phyloP scores from a whole-genome alignment of 2,888 invertebrate species.

The Colletes collaris region DNA sequence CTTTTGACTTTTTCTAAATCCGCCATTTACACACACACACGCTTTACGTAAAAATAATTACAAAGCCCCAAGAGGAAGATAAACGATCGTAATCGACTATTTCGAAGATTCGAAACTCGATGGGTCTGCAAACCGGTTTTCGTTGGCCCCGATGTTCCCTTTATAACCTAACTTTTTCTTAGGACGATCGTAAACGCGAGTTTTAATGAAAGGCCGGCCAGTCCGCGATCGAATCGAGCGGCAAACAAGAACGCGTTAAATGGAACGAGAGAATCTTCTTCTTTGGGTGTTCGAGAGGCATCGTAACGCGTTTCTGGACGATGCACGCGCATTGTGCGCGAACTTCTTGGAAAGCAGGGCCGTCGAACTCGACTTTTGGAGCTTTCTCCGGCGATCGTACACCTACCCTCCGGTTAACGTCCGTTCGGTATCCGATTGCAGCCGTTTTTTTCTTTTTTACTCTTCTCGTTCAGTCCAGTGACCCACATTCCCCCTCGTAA shows the following conservation, averaged over 20 bases:
- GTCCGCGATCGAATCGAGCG: neutral
- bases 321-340: neutral
- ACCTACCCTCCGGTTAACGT: slow-evolving; percentile 62
- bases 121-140: slow-evolving; percentile 33
- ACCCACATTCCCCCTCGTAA: slow-evolving; percentile 43
- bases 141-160: slow-evolving; percentile 6
- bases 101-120: neutral
- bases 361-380: slow-evolving; percentile 69
- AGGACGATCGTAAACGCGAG: neutral
- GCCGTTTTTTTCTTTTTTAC: slow-evolving; percentile 43
- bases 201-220: neutral
- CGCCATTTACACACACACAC: too few species aligned
- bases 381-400: slow-evolving; percentile 69
- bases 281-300: neutral
- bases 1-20: too few species aligned
- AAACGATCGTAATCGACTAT: slow-evolving; percentile 5
- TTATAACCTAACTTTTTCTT: neutral
- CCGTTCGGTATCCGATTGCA: slow-evolving; percentile 36
- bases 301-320: neutral
- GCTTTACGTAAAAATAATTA: neutral
- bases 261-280: neutral
- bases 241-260: neutral
- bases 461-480: slow-evolving; percentile 21
- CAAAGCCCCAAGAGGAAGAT: neutral
- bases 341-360: slow-evolving; percentile 43